These are phyloP conservation scores for Drosophila lutescens DNA, from an alignment of 2,888 invertebrate species.

Conservation along the genomic window DNA sequence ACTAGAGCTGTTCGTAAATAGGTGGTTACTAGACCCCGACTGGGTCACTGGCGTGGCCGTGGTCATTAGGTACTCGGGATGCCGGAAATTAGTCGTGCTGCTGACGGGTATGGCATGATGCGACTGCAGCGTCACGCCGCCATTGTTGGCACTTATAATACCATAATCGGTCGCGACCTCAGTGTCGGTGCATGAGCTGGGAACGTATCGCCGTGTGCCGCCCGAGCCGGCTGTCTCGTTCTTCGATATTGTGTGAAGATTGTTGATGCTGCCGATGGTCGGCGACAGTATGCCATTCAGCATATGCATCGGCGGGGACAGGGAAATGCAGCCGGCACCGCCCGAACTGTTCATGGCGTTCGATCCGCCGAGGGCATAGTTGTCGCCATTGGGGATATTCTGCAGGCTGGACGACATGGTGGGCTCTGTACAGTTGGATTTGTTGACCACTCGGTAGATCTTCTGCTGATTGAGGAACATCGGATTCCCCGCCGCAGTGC, in stretches of 20 bases:
- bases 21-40: constrained; percentile 68
- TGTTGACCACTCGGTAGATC: constrained; percentile 82
- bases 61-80: constrained; percentile 80
- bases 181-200: constrained; percentile 50
- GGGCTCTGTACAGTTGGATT: constrained; percentile 83
- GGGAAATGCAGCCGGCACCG: constrained; percentile 55
- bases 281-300: constrained; percentile 65
- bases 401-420: constrained; percentile 84
- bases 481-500: constrained; percentile 70
- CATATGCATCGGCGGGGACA: constrained; percentile 54
- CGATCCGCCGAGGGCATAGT: constrained; percentile 70
- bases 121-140: constrained; percentile 70
- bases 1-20: constrained; percentile 62
- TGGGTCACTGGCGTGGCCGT: constrained; percentile 78
- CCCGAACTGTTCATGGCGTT: constrained; percentile 44
- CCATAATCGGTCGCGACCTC: constrained; percentile 64
- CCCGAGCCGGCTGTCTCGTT: constrained; percentile 74
- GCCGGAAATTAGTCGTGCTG: constrained; percentile 76
- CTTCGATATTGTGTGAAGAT: constrained; percentile 83
- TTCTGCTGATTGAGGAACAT: constrained; percentile 84
- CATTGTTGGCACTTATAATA: constrained; percentile 70
- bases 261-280: constrained; percentile 81
- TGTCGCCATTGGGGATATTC: constrained; percentile 84
- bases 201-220: constrained; percentile 74
- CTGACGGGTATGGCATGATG: constrained; percentile 82